Percentiles rank a stretch among this genome's conserved stretches.
These are phyloP conservation scores for Habropoda laboriosa DNA, from an alignment of 1,140 invertebrate species.

Conservation along the genomic window DNA sequence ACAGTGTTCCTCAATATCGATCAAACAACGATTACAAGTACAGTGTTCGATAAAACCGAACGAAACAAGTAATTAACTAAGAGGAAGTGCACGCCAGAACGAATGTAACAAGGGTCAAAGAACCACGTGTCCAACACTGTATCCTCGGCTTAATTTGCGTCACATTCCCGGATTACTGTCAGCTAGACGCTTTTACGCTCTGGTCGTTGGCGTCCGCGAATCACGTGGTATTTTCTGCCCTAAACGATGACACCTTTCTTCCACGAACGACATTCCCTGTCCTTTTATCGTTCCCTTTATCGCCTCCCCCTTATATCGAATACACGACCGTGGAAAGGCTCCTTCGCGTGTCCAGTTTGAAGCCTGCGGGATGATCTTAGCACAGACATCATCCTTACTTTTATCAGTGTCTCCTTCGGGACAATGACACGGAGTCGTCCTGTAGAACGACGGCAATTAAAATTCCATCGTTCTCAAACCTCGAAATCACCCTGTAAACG, in stretches of 20 bases:
- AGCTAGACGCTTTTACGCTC: constrained; percentile 8
- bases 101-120: too few species aligned
- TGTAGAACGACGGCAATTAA: constrained; percentile 14
- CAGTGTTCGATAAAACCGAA: too few species aligned
- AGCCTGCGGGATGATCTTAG: neutral
- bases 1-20: too few species aligned
- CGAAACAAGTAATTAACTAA: too few species aligned
- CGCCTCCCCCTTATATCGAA: neutral
- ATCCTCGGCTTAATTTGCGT: neutral
- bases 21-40: too few species aligned
- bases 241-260: constrained; percentile 2
- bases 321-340: neutral
- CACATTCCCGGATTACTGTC: neutral
- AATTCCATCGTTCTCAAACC: neutral
- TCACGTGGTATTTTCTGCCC: neutral
- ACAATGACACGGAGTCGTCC: neutral
- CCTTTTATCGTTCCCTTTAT: neutral
- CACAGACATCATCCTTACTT: neutral
- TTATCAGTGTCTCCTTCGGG: neutral
- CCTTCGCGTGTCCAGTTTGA: neutral
- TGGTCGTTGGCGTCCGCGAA: neutral
- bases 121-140: neutral
- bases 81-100: too few species aligned
- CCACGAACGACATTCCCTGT: neutral
- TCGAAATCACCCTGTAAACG: neutral